A percentile compares a stretch with the other conserved stretches of the same genome.
Evolutionary conservation across 2,113 vertebrate genomes (phyloP).

Genomic region (Podocnemis expansa): DNA sequence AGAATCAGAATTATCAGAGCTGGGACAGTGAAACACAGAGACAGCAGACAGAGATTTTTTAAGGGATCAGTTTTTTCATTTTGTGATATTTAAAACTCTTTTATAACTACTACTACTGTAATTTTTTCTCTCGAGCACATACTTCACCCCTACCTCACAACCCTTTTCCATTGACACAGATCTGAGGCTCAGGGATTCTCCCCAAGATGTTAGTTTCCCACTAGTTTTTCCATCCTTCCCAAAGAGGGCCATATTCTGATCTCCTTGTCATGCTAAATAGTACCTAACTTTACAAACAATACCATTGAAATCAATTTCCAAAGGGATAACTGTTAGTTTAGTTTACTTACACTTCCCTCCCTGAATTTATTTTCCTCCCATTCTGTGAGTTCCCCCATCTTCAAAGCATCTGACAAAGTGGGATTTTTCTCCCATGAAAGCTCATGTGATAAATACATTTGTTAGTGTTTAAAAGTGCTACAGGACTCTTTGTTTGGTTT

Average conservation of each 20-base stretch:
- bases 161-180: constrained; percentile 61
- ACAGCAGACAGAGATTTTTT: not conserved
- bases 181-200: constrained; percentile 66
- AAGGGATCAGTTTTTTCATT: constrained; percentile 19
- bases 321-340: too few relatives aligned
- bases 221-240: constrained; percentile 52
- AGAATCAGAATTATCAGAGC: constrained; percentile 16
- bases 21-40: not conserved
- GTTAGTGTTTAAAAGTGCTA: too few relatives aligned
- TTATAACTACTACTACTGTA: constrained; percentile 13
- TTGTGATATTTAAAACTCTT: constrained; percentile 13
- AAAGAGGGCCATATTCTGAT: constrained; percentile 39
- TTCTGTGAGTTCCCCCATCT: too few relatives aligned
- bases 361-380: too few relatives aligned
- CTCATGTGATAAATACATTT: too few relatives aligned
- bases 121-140: not conserved
- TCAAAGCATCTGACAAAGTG: too few relatives aligned
- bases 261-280: constrained; percentile 16
- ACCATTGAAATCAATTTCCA: constrained; percentile 18
- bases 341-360: too few relatives aligned
- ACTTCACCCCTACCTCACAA: constrained; percentile 49
- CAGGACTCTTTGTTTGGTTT: too few relatives aligned
- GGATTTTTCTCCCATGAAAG: too few relatives aligned
- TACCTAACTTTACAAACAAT: constrained; percentile 16
- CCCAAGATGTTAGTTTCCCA: constrained; percentile 67